phyloP scores from a whole-genome alignment of 2,113 vertebrate species.

The Riparia riparia region DNA sequence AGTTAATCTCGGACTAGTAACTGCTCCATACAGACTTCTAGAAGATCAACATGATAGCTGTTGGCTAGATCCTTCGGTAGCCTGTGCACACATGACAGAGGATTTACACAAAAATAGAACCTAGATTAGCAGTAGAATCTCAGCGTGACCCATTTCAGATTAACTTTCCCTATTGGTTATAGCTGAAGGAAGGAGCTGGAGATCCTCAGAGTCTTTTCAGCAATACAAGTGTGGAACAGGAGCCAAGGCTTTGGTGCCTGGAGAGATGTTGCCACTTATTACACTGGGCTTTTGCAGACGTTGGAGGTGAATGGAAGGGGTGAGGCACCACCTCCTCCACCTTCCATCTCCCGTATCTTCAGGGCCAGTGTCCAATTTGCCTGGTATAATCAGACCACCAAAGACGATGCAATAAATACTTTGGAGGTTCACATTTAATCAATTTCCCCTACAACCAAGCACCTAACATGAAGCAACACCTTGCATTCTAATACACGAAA shows the following conservation, averaged over 20 bases:
- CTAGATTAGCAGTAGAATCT: conserved; percentile 61
- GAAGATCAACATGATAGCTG: conserved; percentile 47
- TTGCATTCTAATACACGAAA: background rate
- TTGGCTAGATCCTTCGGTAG: conserved; percentile 22
- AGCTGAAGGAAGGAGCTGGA: background rate
- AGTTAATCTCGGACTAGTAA: conserved; percentile 56
- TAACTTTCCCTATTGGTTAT: conserved; percentile 43
- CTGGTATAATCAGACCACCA: background rate
- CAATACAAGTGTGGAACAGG: background rate
- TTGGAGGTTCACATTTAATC: background rate
- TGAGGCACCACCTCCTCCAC: background rate
- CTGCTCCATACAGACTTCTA: conserved; percentile 2
- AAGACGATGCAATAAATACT: background rate
- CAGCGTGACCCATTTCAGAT: conserved; percentile 55
- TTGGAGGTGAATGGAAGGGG: background rate
- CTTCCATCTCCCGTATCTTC: background rate
- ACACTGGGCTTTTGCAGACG: background rate
- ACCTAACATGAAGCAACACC: background rate
- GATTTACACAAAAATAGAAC: conserved; percentile 57
- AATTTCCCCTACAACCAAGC: background rate
- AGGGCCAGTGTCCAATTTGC: background rate
- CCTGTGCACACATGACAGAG: conserved; percentile 3
- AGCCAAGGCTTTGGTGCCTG: background rate
- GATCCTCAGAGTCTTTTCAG: background rate
- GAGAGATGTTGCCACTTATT: background rate